Conservation (phyloP, 1,140 invertebrate genomes). For the Octopus bimaculoides region DNA sequence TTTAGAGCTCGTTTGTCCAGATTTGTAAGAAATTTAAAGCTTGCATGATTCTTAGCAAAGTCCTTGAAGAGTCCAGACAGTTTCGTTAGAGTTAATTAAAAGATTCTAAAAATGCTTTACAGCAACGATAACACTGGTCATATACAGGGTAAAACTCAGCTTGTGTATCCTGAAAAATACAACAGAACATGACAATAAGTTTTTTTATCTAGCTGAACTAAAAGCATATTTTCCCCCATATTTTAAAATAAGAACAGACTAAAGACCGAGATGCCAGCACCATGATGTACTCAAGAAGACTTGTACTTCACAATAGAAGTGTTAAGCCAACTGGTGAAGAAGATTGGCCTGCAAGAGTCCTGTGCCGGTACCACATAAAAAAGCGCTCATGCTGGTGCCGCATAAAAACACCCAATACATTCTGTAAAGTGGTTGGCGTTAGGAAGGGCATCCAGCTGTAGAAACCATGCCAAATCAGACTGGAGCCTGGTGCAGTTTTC, state of each 20-base stretch:
- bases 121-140: constrained; percentile 25
- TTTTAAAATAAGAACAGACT: not conserved
- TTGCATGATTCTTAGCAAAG: too few relatives aligned
- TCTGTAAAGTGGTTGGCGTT: too few relatives aligned
- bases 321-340: not conserved
- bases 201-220: not conserved
- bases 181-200: not conserved
- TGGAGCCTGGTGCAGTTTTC: too few relatives aligned
- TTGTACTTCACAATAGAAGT: too few relatives aligned
- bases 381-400: too few relatives aligned
- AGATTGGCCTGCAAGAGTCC: not conserved
- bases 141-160: constrained; percentile 29
- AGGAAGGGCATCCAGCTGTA: too few relatives aligned
- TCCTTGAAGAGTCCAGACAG: too few relatives aligned
- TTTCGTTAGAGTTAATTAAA: too few relatives aligned
- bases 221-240: not conserved
- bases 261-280: not conserved
- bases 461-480: too few relatives aligned
- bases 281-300: not conserved
- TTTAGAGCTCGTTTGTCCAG: too few relatives aligned
- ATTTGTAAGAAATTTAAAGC: too few relatives aligned
- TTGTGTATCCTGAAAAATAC: constrained; percentile 20
- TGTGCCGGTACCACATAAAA: not conserved
- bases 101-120: constrained; percentile 21
- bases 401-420: too few relatives aligned